Conservation (phyloP, 1,140 invertebrate species). For the Fopius arisanus region DNA sequence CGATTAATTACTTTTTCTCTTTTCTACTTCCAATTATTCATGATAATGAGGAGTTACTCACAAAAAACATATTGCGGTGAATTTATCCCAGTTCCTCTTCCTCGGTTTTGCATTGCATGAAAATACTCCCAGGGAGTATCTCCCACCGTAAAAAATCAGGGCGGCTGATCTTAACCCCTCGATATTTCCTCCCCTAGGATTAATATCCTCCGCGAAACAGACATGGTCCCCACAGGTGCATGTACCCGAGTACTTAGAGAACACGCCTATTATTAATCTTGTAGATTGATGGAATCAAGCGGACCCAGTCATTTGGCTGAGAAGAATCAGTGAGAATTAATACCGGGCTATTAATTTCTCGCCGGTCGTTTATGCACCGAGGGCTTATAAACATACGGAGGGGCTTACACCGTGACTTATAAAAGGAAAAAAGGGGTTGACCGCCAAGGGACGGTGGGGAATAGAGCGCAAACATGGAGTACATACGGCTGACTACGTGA, state of each 20-base stretch:
- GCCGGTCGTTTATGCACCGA: constrained; percentile 29
- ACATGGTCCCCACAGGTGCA: too few species aligned
- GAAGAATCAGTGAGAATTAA: constrained; percentile 61
- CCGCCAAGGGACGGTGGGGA: not conserved
- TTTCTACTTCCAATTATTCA: too few species aligned
- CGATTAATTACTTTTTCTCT: not conserved
- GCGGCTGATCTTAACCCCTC: too few species aligned
- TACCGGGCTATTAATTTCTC: constrained; percentile 61
- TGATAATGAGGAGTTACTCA: too few species aligned
- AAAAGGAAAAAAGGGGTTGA: not conserved
- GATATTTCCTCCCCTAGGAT: too few species aligned
- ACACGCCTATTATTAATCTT: constrained; percentile 55
- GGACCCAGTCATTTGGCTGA: constrained; percentile 58
- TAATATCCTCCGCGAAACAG: too few species aligned
- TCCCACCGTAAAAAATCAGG: too few species aligned
- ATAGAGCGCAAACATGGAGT: constrained; percentile 23
- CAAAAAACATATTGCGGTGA: too few species aligned
- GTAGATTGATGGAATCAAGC: constrained; percentile 61
- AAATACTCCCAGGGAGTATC: too few species aligned
- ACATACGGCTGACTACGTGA: constrained; percentile 44
- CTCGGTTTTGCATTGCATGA: too few species aligned
- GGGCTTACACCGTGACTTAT: not conserved
- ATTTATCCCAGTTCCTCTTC: too few species aligned
- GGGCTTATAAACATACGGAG: not conserved
- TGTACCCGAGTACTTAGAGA: not conserved